These are phyloP conservation scores for Darevskia mixta DNA, from an alignment of 2,797 vertebrate genomes.

Conservation along the genomic window DNA sequence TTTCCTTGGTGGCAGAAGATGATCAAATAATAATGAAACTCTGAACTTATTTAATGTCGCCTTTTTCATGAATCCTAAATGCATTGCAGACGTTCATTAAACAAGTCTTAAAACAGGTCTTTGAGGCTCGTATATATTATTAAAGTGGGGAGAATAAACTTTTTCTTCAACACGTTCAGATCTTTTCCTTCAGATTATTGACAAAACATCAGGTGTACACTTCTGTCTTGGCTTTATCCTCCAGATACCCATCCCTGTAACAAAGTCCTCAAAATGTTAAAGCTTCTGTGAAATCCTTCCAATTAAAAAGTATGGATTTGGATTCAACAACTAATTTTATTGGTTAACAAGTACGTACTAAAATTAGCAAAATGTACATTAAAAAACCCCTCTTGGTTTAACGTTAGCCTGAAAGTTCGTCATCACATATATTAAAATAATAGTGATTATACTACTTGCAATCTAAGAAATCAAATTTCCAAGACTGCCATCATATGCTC, in stretches of 20 bases:
- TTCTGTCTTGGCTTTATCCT: neutral
- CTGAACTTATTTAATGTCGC: constrained; percentile 39
- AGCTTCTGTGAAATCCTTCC: neutral
- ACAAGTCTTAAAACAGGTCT: constrained; percentile 28
- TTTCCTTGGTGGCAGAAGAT: constrained; percentile 44
- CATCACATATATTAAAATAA: neutral
- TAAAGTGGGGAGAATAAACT: neutral
- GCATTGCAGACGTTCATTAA: constrained; percentile 37
- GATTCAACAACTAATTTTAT: neutral
- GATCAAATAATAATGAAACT: constrained; percentile 54
- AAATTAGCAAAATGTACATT: constrained; percentile 2
- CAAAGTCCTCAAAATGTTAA: neutral
- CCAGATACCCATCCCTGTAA: neutral
- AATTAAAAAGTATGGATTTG: neutral
- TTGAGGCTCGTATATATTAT: constrained; percentile 32
- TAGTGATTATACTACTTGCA: neutral
- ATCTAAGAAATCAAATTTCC: neutral
- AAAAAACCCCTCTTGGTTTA: neutral
- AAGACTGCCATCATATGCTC: neutral
- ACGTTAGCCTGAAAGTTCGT: neutral
- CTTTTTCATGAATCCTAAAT: constrained; percentile 49
- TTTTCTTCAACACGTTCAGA: neutral
- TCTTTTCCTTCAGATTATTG: neutral
- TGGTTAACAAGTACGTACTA: neutral
- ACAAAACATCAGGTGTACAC: no score